Evolutionary conservation across 2,888 invertebrate genomes (phyloP).

Genomic region (Halocaridina rubra): DNA sequence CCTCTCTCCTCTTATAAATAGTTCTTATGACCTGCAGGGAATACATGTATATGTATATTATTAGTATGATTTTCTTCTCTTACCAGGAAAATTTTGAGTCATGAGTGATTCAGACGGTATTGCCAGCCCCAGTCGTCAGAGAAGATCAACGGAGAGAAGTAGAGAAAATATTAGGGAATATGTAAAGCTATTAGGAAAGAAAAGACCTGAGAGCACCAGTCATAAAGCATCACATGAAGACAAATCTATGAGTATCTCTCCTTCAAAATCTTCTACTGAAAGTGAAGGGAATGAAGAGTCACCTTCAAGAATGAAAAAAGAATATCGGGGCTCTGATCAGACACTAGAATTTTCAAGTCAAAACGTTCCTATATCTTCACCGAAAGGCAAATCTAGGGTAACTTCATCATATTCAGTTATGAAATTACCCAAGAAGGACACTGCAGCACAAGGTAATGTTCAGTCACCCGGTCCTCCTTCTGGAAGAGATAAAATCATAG

Average conservation of each 20-base stretch:
- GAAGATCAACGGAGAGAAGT: conserved; percentile 7
- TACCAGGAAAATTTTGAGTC: neutral
- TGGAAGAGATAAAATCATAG: too few species aligned
- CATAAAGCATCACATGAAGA: neutral
- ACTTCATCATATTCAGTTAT: neutral
- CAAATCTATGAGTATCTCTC: neutral
- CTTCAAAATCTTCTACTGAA: neutral
- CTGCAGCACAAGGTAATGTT: too few species aligned
- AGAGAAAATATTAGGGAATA: conserved; percentile 12
- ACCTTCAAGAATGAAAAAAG: neutral
- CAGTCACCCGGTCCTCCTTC: too few species aligned
- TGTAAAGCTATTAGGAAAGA: conserved; percentile 9
- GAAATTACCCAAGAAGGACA: neutral
- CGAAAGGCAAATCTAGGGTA: neutral
- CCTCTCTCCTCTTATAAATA: too few species aligned
- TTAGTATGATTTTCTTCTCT: neutral
- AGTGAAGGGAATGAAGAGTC: neutral
- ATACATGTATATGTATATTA: too few species aligned
- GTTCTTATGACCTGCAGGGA: too few species aligned
- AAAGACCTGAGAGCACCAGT: neutral
- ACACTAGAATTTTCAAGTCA: too few species aligned
- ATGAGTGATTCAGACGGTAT: conserved; percentile 25
- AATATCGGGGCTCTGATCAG: neutral
- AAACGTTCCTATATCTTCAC: too few species aligned
- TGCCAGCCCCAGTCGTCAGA: conserved; percentile 22